Conservation (phyloP, 1,140 invertebrate genomes). For the Phthorimaea operculella region DNA sequence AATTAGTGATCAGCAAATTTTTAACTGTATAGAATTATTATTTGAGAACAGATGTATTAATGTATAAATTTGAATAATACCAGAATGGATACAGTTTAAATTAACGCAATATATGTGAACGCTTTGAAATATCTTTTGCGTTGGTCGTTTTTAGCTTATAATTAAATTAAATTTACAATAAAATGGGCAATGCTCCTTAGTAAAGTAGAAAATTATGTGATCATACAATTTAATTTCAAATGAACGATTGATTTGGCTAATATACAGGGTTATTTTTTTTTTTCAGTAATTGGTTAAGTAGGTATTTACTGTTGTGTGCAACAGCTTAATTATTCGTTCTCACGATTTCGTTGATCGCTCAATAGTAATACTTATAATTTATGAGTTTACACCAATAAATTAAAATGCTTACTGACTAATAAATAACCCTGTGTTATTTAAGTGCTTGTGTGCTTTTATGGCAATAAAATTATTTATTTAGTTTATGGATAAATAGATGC, state of each 20-base stretch:
- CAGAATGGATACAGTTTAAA: not conserved
- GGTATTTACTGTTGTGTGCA: too few species aligned
- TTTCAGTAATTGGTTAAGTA: not conserved
- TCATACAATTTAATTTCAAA: constrained; percentile 14
- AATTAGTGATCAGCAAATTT: not conserved
- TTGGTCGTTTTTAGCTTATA: not conserved
- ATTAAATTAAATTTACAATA: not conserved
- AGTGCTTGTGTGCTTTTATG: constrained; percentile 3
- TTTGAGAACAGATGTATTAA: not conserved
- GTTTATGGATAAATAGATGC: constrained; percentile 11
- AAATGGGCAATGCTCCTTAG: not conserved
- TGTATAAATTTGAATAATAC: not conserved
- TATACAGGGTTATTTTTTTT: not conserved
- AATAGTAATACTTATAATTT: too few species aligned
- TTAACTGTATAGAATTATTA: not conserved
- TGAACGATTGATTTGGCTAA: not conserved
- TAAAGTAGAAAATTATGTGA: constrained; percentile 3
- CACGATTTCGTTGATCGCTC: too few species aligned
- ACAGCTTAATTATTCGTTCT: too few species aligned
- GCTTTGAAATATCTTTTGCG: not conserved
- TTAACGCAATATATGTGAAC: not conserved
- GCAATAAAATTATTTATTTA: not conserved
- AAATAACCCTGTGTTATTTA: not conserved
- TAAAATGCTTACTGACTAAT: too few species aligned
- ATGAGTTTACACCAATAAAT: too few species aligned